A percentile compares a stretch with the other conserved stretches of the same genome.
phyloP scores from a whole-genome alignment of 1,140 invertebrate genomes.

The Parasteatoda tepidariorum region DNA sequence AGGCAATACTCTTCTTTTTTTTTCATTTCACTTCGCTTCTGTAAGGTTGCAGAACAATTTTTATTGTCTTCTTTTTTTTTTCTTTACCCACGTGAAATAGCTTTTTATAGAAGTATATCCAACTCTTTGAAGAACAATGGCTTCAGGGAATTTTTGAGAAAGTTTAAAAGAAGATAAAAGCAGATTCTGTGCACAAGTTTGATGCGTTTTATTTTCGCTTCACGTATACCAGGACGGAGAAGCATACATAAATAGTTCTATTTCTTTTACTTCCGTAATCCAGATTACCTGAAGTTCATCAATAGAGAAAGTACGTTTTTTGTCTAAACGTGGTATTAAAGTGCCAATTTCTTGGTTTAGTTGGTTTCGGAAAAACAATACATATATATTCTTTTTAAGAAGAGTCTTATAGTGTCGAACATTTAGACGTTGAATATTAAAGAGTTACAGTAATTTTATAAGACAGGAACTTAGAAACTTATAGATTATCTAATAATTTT shows the following conservation, averaged over 20 bases:
- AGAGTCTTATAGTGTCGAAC: no score
- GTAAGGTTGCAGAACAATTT: slow-evolving; percentile 27
- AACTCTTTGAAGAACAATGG: slow-evolving; percentile 35
- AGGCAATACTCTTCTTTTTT: slow-evolving; percentile 18
- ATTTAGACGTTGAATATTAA: no score
- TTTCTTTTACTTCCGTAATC: background rate
- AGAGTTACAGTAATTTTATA: no score
- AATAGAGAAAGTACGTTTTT: no score
- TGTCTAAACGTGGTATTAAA: no score
- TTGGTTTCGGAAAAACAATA: no score
- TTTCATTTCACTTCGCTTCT: background rate
- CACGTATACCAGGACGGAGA: slow-evolving; percentile 6
- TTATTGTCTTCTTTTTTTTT: background rate
- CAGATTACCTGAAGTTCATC: no score
- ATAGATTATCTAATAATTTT: no score
- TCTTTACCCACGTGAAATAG: slow-evolving; percentile 23
- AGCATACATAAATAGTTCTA: slow-evolving; percentile 1
- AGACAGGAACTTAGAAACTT: no score
- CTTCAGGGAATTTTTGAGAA: slow-evolving; percentile 17
- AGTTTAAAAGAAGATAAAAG: slow-evolving; percentile 7
- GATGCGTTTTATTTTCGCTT: slow-evolving; percentile 28
- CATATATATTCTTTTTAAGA: no score
- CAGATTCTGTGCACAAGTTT: background rate
- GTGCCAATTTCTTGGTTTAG: no score
- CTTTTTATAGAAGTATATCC: slow-evolving; percentile 22